phyloP scores from a whole-genome alignment of 2,888 invertebrate species.

The Crepidodera aurea region DNA sequence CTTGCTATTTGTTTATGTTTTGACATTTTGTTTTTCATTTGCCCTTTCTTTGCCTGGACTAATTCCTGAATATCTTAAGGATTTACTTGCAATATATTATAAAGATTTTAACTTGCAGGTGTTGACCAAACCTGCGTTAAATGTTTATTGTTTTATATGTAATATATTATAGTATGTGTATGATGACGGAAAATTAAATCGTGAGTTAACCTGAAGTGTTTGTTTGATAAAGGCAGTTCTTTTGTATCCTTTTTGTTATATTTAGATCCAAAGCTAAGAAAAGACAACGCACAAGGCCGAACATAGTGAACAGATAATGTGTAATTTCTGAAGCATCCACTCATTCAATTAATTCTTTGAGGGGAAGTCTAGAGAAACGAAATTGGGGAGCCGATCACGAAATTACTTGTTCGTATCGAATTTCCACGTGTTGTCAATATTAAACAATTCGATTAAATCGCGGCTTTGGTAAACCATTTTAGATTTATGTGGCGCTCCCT shows the following conservation, averaged over 20 bases:
- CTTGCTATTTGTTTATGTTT: too few species aligned
- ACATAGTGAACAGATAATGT: conserved; percentile 28
- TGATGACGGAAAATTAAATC: too few species aligned
- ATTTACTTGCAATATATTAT: too few species aligned
- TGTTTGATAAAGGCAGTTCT: background rate
- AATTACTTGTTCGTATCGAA: conserved; percentile 29
- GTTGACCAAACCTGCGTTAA: too few species aligned
- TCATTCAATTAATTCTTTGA: conserved; percentile 32
- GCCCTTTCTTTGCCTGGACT: too few species aligned
- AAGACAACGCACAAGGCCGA: too few species aligned
- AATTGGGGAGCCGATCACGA: conserved; percentile 24
- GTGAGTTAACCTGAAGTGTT: background rate
- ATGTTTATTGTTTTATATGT: too few species aligned
- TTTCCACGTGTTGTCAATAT: conserved; percentile 42
- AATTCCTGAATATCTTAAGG: too few species aligned
- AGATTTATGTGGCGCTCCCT: conserved; percentile 50
- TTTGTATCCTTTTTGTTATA: conserved; percentile 11
- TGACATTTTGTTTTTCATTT: too few species aligned
- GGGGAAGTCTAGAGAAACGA: conserved; percentile 16
- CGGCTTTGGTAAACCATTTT: conserved; percentile 52
- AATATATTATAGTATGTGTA: too few species aligned
- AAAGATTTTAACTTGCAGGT: too few species aligned
- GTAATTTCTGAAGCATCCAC: conserved; percentile 29
- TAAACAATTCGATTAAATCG: conserved; percentile 57
- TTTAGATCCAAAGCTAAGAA: conserved; percentile 8